Conservation (phyloP, 92 coral and sea anemone genomes). For the Bergia sp. region DNA sequence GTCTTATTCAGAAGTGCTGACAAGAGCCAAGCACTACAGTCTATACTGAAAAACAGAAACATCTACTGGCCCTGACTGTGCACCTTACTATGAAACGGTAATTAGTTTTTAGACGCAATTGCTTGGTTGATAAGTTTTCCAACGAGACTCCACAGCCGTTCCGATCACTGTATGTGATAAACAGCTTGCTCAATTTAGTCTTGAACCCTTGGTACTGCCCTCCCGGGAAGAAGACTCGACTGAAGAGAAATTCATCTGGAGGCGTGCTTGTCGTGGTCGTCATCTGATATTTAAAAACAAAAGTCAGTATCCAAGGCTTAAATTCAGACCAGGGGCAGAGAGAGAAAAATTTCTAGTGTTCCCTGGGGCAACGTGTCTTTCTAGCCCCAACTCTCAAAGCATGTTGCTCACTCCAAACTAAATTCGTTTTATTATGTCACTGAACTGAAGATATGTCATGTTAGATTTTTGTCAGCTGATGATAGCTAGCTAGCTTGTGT, state of each 20-base stretch:
- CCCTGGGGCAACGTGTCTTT: no score
- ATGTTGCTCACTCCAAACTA: no score
- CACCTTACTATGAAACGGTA: not conserved
- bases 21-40: no score
- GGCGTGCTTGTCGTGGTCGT: not conserved
- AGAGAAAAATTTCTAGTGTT: no score
- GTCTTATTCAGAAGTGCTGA: no score
- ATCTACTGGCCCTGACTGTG: not conserved
- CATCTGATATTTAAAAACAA: not conserved
- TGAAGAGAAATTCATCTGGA: not conserved
- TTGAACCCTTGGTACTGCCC: not conserved
- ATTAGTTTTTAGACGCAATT: not conserved
- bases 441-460: no score
- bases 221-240: not conserved
- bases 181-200: not conserved
- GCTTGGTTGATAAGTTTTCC: not conserved
- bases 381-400: no score
- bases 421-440: no score
- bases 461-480: no score
- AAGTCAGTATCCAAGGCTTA: no score
- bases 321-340: no score
- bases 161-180: not conserved
- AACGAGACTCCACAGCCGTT: not conserved
- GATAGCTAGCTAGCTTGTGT: no score
- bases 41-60: not conserved